Evolutionary conservation across 2,797 vertebrate species (phyloP).

Genomic region (Tokudaia muenninki): DNA sequence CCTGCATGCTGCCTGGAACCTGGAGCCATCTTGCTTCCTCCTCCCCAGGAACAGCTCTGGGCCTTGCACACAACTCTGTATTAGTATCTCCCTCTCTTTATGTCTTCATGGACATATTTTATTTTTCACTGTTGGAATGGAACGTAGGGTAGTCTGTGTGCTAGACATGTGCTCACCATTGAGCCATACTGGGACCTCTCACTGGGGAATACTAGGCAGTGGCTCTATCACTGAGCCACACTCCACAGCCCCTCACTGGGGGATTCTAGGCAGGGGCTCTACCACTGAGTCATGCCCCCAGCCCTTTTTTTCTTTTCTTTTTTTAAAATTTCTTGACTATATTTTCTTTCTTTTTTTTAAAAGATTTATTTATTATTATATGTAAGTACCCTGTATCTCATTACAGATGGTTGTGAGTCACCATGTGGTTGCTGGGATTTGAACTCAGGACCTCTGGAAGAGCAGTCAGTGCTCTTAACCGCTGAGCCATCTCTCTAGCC

Average conservation of each 20-base stretch:
- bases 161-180: background rate
- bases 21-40: fast-evolving
- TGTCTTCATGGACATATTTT: background rate
- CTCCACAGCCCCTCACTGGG: background rate
- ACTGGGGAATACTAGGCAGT: background rate
- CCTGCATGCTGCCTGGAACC: background rate
- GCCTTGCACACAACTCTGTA: background rate
- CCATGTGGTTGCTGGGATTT: no score
- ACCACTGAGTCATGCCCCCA: no score
- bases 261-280: background rate
- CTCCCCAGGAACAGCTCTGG: background rate
- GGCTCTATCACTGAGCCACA: background rate
- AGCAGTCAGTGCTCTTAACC: no score
- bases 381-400: no score
- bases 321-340: no score
- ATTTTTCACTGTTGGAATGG: background rate
- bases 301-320: no score
- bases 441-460: no score
- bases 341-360: no score
- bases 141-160: no score
- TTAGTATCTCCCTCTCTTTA: background rate
- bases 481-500: background rate
- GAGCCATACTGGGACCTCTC: background rate
- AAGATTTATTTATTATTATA: no score
- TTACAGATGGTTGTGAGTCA: no score